phyloP scores from a whole-genome alignment of 2,113 vertebrate genomes.

The Mandrillus leucophaeus region DNA sequence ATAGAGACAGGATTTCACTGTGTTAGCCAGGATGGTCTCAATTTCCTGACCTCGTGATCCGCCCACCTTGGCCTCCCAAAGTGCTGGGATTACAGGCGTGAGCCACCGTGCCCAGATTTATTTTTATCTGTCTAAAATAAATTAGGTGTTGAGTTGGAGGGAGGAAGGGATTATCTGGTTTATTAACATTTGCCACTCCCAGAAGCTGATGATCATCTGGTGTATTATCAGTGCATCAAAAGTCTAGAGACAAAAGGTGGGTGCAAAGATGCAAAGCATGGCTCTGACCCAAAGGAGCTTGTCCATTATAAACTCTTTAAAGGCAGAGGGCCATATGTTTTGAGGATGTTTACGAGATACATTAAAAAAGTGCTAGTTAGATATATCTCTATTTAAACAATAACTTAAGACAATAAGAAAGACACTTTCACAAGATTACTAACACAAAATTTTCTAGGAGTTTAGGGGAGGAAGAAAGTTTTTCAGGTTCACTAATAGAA shows the following conservation, averaged over 20 bases:
- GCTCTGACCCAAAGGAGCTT: not conserved
- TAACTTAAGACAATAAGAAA: not conserved
- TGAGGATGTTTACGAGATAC: not conserved
- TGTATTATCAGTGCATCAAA: not conserved
- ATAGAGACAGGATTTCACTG: too few relatives aligned
- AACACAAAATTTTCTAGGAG: not conserved
- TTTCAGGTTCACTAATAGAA: not conserved
- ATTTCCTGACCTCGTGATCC: too few relatives aligned
- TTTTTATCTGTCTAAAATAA: slow-evolving; percentile 13
- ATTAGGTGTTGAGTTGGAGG: not conserved
- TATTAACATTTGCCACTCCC: not conserved
- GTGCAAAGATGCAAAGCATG: not conserved
- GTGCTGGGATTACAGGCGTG: too few relatives aligned
- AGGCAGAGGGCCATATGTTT: not conserved
- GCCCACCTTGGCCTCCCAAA: too few relatives aligned
- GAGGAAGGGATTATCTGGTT: not conserved
- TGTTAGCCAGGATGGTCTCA: too few relatives aligned
- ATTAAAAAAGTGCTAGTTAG: not conserved
- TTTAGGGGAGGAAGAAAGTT: not conserved
- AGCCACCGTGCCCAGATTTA: not conserved
- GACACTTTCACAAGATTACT: not conserved
- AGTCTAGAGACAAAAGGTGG: not conserved
- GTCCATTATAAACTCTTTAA: not conserved
- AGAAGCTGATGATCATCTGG: not conserved
- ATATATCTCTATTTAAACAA: not conserved